Percentiles rank a stretch among this genome's conserved stretches.
phyloP scores from a whole-genome alignment of 2,888 invertebrate species.

The Cantharis rufa region DNA sequence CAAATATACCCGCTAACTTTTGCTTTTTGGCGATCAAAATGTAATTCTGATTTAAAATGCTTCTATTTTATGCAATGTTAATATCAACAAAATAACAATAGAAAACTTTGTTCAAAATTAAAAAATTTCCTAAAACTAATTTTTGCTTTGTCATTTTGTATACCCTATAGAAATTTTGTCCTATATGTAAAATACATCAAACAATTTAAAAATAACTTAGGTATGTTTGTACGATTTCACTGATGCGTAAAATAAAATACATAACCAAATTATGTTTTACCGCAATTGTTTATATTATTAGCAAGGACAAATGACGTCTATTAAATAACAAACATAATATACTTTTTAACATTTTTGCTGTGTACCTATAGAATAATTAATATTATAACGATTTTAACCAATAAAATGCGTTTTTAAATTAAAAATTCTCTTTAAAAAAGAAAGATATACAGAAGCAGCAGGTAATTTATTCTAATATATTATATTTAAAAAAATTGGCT shows the following conservation, averaged over 20 bases:
- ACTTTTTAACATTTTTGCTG: conserved; percentile 7
- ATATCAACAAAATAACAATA: too few relatives aligned
- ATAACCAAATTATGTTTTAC: conserved; percentile 4
- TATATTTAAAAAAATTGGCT: neutral
- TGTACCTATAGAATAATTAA: neutral
- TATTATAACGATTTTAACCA: neutral
- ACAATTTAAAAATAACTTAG: neutral
- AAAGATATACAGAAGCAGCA: neutral
- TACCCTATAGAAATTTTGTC: neutral
- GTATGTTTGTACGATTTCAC: neutral
- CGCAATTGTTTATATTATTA: conserved; percentile 11
- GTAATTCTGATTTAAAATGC: too few relatives aligned
- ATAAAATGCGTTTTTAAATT: neutral
- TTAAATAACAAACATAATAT: conserved; percentile 2
- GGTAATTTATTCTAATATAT: neutral
- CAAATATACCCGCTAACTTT: too few relatives aligned
- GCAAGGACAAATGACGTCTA: conserved; percentile 7
- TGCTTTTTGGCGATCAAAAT: too few relatives aligned
- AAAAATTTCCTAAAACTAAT: neutral
- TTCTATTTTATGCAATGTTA: too few relatives aligned
- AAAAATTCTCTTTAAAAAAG: neutral
- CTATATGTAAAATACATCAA: neutral
- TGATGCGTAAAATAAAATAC: neutral
- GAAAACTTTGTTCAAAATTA: too few relatives aligned
- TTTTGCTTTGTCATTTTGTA: neutral